phyloP scores from a whole-genome alignment of 2,113 vertebrate species.

The Syrmaticus mikado region DNA sequence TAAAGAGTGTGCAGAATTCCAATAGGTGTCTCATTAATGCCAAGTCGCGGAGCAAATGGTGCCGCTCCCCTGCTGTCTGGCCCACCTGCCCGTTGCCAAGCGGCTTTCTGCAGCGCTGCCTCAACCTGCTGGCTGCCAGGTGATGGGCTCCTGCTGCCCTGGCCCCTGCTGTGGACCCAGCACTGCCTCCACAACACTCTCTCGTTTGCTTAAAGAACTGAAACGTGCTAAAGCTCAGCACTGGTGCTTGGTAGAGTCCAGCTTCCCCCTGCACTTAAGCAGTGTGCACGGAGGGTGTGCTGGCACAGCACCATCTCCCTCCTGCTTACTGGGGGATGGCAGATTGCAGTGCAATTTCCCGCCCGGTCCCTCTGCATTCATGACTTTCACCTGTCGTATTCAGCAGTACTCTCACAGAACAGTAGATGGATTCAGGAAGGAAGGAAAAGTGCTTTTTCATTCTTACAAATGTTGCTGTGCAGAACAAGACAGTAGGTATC shows the following conservation, averaged over 20 bases:
- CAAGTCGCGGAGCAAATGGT: slow-evolving; percentile 48
- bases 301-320: slow-evolving; percentile 1
- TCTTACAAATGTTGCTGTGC: not conserved
- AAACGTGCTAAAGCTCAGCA: not conserved
- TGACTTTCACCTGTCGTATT: not conserved
- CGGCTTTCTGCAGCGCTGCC: slow-evolving; percentile 13
- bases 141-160: slow-evolving; percentile 58
- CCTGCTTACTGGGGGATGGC: not conserved
- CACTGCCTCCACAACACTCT: slow-evolving; percentile 4
- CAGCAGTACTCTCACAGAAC: not conserved
- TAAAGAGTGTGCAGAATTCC: slow-evolving; percentile 59
- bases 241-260: not conserved
- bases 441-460: not conserved
- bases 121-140: slow-evolving; percentile 53
- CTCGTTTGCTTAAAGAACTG: not conserved
- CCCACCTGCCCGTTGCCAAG: slow-evolving; percentile 72
- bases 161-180: not conserved
- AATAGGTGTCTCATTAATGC: slow-evolving; percentile 75
- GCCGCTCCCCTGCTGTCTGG: slow-evolving; percentile 68
- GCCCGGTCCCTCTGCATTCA: not conserved
- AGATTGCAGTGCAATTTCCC: slow-evolving; percentile 31
- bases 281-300: not conserved
- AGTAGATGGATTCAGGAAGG: not conserved
- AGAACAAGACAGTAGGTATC: not conserved
- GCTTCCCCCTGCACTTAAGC: not conserved